These are phyloP conservation scores for Geodia barretti DNA, from an alignment of 37 sponge, comb jelly and placozoan species.

Conservation along the genomic window DNA sequence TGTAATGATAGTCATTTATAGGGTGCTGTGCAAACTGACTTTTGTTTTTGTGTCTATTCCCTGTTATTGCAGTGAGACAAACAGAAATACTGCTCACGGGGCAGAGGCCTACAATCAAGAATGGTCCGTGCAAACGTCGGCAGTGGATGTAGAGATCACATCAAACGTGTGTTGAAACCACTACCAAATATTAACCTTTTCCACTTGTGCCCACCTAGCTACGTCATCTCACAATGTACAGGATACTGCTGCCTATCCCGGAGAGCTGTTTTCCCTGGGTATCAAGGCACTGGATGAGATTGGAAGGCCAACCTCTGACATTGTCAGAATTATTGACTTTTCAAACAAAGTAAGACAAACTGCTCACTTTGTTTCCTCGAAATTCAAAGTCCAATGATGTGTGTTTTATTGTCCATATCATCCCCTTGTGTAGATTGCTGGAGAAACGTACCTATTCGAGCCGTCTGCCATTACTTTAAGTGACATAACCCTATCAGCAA, in stretches of 20 bases:
- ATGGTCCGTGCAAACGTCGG: slow-evolving; percentile 39
- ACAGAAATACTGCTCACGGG: slow-evolving; percentile 10
- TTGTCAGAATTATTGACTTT: slow-evolving; percentile 1
- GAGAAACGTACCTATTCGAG: background rate
- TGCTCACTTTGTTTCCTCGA: background rate
- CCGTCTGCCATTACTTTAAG: background rate
- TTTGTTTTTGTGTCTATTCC: too few relatives aligned
- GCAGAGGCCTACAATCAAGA: background rate
- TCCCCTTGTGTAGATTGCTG: background rate
- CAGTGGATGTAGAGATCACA: background rate
- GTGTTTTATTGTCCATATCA: too few relatives aligned
- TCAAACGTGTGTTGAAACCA: background rate
- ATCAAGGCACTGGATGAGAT: slow-evolving; percentile 18
- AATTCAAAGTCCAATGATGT: too few relatives aligned
- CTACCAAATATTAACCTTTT: background rate
- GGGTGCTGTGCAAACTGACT: too few relatives aligned
- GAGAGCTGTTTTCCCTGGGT: slow-evolving; percentile 5
- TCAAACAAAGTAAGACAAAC: too few relatives aligned
- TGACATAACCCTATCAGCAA: background rate
- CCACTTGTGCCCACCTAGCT: background rate
- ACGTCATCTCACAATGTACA: too few relatives aligned
- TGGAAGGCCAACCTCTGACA: background rate
- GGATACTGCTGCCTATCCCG: slow-evolving; percentile 30
- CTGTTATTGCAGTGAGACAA: too few relatives aligned
- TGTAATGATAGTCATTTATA: too few relatives aligned